These are phyloP conservation scores for Drosophila tsacasi DNA, from an alignment of 1,140 invertebrate genomes.

Conservation along the genomic window DNA sequence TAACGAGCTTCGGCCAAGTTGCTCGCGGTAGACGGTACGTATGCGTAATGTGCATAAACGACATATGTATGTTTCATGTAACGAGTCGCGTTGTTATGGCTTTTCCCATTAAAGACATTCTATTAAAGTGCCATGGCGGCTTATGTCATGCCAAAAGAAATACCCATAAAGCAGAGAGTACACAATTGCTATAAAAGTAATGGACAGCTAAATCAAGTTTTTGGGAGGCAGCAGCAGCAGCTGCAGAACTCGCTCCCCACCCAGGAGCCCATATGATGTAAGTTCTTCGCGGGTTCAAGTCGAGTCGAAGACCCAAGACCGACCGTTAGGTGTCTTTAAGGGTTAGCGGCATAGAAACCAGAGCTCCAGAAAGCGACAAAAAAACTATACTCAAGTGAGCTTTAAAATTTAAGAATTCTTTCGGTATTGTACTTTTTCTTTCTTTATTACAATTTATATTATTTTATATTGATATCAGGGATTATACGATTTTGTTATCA, in stretches of 20 bases:
- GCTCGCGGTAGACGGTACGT: constrained; percentile 30
- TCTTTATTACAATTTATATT: neutral
- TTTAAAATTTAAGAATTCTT: neutral
- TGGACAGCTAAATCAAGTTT: constrained; percentile 62
- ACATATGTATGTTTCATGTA: constrained; percentile 60
- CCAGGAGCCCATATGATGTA: constrained; percentile 31
- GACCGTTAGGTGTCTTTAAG: constrained; percentile 33
- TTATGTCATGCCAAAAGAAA: constrained; percentile 66
- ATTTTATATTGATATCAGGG: neutral
- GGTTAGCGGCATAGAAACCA: constrained; percentile 32
- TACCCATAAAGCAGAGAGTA: constrained; percentile 51
- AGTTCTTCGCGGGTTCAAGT: constrained; percentile 35
- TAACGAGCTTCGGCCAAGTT: constrained; percentile 66
- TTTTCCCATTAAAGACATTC: constrained; percentile 73
- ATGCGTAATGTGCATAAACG: constrained; percentile 60
- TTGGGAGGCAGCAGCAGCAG: constrained; percentile 3
- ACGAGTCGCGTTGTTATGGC: constrained; percentile 56
- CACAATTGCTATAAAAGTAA: constrained; percentile 61
- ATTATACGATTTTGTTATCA: neutral
- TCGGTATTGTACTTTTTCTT: no score
- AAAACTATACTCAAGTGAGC: neutral
- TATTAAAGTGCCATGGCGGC: constrained; percentile 59
- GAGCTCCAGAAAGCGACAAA: neutral
- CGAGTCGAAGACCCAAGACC: constrained; percentile 37
- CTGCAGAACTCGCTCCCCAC: constrained; percentile 40